phyloP scores from a whole-genome alignment of 2,113 vertebrate genomes.

The Camelus dromedarius region DNA sequence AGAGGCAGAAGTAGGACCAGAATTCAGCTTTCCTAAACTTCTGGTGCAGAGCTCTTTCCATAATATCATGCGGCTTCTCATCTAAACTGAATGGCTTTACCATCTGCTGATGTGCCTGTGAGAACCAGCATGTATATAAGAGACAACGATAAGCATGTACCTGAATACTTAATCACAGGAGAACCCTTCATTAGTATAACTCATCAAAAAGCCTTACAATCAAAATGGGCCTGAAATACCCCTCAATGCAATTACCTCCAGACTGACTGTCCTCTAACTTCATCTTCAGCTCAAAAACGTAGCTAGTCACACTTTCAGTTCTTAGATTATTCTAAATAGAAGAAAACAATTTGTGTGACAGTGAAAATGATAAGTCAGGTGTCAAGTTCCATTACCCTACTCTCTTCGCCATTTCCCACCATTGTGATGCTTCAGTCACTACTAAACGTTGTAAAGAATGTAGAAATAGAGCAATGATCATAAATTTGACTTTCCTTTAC shows the following conservation, averaged over 20 bases:
- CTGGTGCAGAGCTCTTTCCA: neutral
- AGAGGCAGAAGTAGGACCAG: neutral
- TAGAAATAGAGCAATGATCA: neutral
- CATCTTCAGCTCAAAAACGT: neutral
- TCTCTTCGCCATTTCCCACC: neutral
- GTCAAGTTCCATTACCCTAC: neutral
- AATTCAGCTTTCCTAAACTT: neutral
- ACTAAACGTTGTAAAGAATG: neutral
- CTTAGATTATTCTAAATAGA: neutral
- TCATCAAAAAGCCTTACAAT: neutral
- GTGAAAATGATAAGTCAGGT: neutral
- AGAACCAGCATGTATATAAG: neutral
- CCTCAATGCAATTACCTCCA: neutral
- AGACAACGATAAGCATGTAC: neutral
- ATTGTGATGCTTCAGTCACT: neutral
- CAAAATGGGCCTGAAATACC: neutral
- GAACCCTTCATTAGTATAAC: neutral
- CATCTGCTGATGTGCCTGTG: neutral
- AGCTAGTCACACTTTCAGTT: neutral
- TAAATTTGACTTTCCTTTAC: neutral
- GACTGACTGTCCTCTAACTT: neutral
- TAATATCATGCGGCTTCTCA: neutral
- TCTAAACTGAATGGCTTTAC: neutral
- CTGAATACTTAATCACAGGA: neutral
- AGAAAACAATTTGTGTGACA: neutral